Evolutionary conservation across 64 coral and sea anemone genomes (phyloP).

Genomic region (Cladopsammia gracilis): DNA sequence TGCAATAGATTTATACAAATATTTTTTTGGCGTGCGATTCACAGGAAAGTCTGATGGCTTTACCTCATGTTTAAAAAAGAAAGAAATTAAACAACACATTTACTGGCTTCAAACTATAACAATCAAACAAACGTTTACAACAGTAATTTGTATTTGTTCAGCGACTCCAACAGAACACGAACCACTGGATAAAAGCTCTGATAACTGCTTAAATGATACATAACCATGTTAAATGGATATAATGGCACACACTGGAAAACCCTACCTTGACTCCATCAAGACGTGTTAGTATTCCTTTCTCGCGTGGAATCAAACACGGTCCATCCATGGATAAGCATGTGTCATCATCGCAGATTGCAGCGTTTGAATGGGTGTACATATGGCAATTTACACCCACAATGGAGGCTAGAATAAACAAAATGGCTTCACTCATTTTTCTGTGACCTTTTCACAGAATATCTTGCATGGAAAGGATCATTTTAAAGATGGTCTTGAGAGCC

Average conservation of each 20-base stretch:
- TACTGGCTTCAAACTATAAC: neutral
- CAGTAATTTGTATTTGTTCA: neutral
- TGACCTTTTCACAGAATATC: neutral
- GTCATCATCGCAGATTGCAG: conserved; percentile 10
- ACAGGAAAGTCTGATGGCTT: no score
- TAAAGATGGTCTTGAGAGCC: neutral
- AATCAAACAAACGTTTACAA: neutral
- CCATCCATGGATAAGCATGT: conserved; percentile 1
- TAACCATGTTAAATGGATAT: no score
- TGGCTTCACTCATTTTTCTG: neutral
- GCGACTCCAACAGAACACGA: no score
- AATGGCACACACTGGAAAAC: no score
- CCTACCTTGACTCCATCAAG: conserved; percentile 44
- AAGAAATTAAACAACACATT: neutral
- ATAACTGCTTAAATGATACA: no score
- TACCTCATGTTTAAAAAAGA: neutral
- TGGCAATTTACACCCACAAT: neutral
- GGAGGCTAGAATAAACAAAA: neutral
- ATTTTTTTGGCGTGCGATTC: no score
- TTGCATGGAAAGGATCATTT: neutral
- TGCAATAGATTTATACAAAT: no score
- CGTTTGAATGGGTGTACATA: neutral
- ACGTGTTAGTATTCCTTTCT: conserved; percentile 23
- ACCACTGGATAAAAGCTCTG: no score
- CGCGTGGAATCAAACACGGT: conserved; percentile 35